A percentile compares a stretch with the other conserved stretches of the same genome.
Evolutionary conservation across 2,888 invertebrate genomes (phyloP).

Genomic region (Rapana venosa): DNA sequence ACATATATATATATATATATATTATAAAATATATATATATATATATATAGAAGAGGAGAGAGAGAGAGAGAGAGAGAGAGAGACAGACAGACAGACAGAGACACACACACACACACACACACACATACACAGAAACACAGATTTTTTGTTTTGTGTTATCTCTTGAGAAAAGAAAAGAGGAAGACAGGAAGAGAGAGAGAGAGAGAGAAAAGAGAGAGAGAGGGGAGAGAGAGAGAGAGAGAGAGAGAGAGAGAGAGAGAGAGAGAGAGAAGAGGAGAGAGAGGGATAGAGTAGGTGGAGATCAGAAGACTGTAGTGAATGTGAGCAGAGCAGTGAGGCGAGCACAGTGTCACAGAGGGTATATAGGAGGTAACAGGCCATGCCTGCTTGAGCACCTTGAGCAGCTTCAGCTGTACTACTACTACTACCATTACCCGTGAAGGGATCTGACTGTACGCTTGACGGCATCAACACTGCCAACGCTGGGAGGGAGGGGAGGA

Average conservation of each 20-base stretch:
- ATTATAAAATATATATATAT: too few relatives aligned
- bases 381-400: too few relatives aligned
- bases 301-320: too few relatives aligned
- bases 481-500: neutral
- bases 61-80: conserved; percentile 17
- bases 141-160: too few relatives aligned
- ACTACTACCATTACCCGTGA: too few relatives aligned
- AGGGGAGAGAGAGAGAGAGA: neutral
- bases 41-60: neutral
- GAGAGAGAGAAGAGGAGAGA: neutral
- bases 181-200: neutral
- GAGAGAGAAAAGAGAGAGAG: neutral
- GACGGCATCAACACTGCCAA: too few relatives aligned
- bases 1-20: too few relatives aligned
- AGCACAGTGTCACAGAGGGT: too few relatives aligned
- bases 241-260: neutral
- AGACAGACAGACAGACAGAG: neutral
- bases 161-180: neutral
- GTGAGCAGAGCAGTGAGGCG: too few relatives aligned
- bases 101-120: neutral
- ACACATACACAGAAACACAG: neutral
- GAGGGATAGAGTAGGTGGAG: neutral
- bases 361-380: too few relatives aligned
- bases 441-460: too few relatives aligned
- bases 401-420: too few relatives aligned